Evolutionary conservation across 2,113 vertebrate species (phyloP), one percentile per base, ranked within the genome.

Genomic region (Scopus umbretta): DNA sequence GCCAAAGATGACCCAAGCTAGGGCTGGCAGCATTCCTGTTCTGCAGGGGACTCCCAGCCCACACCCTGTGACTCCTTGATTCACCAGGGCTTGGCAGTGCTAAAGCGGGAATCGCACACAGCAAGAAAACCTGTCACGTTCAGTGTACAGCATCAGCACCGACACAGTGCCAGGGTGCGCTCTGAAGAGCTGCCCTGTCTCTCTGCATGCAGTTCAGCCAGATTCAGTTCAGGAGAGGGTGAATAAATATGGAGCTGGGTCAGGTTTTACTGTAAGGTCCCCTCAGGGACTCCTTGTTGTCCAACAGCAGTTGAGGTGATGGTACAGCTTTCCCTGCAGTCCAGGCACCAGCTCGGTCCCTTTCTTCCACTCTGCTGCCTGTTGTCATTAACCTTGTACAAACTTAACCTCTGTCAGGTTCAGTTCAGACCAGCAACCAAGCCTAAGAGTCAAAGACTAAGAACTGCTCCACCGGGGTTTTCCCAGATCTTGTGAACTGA

Each of bases 81-180:
- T 65, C 38, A n/a, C 30, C 47, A 27, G 45, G 62, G 47, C n/a
- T 17, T 22, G 49, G 34, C 53, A 80, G 58, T 5, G 29, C 43
- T 52, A 43, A 13, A 62, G 6, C 3, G 1, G 34, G 19, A 55
- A 62, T 40, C 27, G 14, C 4, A 2, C 47, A 43, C 0, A 1
- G 21, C 50, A 49, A 16, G 17, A n/a, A 68, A 79, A 61, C 6
- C 42, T 5, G 7, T 9, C 62, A n/a, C 11, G n/a, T n/a, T n/a
- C n/a, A n/a, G n/a, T n/a, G n/a, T n/a, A n/a, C 40, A 43, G 67
- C 9, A 2, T 4, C 25, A 11, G 53, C 43, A 34, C 25, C 0
- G 2, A 22, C 43, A 13, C 4, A 2, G 38, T 1, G 2, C 6
- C 26, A 34, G 40, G 29, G 32, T 2, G 1, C n/a, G 2, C 10